Conservation (phyloP, 2,797 vertebrate species). For the Numenius phaeopus region DNA sequence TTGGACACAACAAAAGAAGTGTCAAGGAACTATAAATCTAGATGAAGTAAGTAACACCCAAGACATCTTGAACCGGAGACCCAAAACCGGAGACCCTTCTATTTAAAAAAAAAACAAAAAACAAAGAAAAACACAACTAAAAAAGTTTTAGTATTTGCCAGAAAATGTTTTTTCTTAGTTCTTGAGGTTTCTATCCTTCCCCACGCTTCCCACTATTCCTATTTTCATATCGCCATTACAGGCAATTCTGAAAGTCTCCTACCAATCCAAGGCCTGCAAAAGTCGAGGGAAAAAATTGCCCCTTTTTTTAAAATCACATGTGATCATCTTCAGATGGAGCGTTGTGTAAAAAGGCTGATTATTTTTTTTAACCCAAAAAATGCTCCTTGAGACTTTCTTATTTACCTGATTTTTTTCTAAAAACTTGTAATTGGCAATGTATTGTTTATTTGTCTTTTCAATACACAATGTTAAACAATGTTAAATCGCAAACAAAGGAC, state of each 20-base stretch:
- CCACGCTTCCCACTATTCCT: constrained; percentile 32
- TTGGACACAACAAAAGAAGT: constrained; percentile 19
- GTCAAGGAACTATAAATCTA: constrained; percentile 52
- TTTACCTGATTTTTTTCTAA: not conserved
- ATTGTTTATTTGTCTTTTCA: not conserved
- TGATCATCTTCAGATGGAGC: not conserved
- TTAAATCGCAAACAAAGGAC: not conserved
- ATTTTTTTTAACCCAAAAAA: not conserved
- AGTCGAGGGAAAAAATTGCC: not conserved
- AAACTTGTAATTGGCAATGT: not conserved
- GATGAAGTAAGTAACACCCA: constrained; percentile 57
- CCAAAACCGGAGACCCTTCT: not conserved
- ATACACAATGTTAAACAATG: not conserved
- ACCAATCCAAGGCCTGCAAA: not conserved
- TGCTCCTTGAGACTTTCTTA: not conserved
- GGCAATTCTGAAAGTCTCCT: not conserved
- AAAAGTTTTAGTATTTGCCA: not conserved
- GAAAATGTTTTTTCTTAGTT: not conserved
- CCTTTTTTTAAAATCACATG: not conserved
- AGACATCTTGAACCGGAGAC: not conserved
- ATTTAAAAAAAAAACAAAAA: not conserved
- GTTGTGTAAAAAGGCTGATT: not conserved
- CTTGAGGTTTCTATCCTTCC: constrained; percentile 55
- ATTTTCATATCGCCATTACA: constrained; percentile 15
- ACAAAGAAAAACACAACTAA: no score